These are phyloP conservation scores for Sanderia malayensis DNA, from an alignment of 30 jellyfish, hydroid and myxozoan species.

Conservation along the genomic window DNA sequence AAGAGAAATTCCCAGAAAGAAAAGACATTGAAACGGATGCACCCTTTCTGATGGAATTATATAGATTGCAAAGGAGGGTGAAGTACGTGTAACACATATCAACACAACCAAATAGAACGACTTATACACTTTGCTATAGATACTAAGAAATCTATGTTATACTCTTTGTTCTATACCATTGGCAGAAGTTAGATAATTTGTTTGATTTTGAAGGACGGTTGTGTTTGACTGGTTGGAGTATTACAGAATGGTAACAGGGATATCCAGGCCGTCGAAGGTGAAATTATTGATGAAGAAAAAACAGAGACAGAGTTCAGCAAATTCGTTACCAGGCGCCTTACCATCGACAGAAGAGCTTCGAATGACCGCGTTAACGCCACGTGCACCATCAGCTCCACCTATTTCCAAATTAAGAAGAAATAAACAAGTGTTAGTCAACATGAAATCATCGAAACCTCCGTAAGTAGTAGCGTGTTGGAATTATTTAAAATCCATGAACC, in stretches of 20 bases:
- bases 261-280: constrained; percentile 39
- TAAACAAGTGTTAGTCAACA: neutral
- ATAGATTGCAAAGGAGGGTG: constrained; percentile 48
- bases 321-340: constrained; percentile 54
- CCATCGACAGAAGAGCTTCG: constrained; percentile 41
- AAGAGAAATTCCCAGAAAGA: constrained; percentile 72
- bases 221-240: constrained; percentile 80
- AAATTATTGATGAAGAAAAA: constrained; percentile 22
- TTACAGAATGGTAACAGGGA: constrained; percentile 70
- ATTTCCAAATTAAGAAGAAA: constrained; percentile 16
- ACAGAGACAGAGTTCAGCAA: constrained; percentile 38
- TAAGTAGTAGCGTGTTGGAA: neutral
- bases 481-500: neutral
- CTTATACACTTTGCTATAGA: too few species aligned
- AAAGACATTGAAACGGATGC: constrained; percentile 56
- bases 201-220: constrained; percentile 29
- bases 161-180: too few species aligned
- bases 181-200: too few species aligned
- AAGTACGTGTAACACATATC: too few species aligned
- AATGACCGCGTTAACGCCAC: neutral
- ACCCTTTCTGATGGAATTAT: constrained; percentile 45
- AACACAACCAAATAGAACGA: too few species aligned
- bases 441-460: neutral
- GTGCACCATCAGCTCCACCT: constrained; percentile 84
- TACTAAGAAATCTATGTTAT: too few species aligned